Percentiles rank a stretch among this genome's conserved stretches.
Conservation (phyloP, 2,888 invertebrate species). For the Cheilosia pagana region DNA sequence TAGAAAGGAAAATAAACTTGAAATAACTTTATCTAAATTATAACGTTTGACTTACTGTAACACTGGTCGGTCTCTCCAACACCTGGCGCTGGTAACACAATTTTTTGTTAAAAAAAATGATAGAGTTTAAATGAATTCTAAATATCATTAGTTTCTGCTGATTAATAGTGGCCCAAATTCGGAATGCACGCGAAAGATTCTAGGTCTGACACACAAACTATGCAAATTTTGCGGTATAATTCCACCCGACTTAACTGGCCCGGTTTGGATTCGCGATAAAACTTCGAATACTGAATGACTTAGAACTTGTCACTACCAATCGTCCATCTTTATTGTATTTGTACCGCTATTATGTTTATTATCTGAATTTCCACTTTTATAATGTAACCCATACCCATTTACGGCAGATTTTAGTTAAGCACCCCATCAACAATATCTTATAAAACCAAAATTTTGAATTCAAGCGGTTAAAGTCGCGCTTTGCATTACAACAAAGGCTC, state of each 20-base stretch:
- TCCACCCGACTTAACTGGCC: too few relatives aligned
- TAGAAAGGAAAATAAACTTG: too few relatives aligned
- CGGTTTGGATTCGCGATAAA: too few relatives aligned
- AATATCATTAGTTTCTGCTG: conserved; percentile 3
- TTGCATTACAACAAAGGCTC: background rate
- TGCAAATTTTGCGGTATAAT: conserved; percentile 1
- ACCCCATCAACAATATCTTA: background rate
- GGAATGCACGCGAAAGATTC: background rate
- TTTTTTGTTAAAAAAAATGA: too few relatives aligned
- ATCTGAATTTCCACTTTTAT: background rate
- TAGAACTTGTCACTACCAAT: background rate
- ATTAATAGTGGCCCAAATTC: conserved; percentile 1
- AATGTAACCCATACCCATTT: conserved; percentile 29
- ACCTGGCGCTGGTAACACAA: too few relatives aligned
- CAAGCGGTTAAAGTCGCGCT: background rate
- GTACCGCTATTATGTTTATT: conserved; percentile 41
- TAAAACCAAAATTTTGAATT: too few relatives aligned
- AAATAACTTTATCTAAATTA: too few relatives aligned
- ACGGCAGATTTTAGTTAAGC: background rate
- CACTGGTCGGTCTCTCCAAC: too few relatives aligned
- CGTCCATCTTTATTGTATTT: background rate
- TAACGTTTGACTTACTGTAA: too few relatives aligned
- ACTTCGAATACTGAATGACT: too few relatives aligned
- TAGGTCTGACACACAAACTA: background rate
- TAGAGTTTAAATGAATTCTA: background rate